Percentiles rank a stretch among this genome's conserved stretches.
Conservation (phyloP, 2,797 vertebrate genomes). For the Okamejei kenojei region DNA sequence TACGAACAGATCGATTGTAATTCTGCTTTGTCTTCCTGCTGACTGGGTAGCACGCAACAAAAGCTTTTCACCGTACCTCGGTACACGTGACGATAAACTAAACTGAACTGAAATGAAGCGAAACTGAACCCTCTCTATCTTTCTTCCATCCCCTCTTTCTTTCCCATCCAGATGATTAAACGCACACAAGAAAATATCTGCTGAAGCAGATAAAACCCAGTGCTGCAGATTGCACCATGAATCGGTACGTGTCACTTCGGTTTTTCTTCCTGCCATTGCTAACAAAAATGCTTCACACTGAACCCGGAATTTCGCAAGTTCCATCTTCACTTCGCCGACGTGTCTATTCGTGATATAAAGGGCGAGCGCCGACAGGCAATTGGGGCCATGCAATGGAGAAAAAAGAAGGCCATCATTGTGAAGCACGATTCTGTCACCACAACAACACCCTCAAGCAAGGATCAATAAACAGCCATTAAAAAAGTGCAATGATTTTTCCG, state of each 20-base stretch:
- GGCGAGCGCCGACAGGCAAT: neutral
- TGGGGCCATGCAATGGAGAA: neutral
- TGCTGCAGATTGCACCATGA: neutral
- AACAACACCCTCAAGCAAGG: neutral
- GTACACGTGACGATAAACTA: too few species aligned
- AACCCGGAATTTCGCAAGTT: too few species aligned
- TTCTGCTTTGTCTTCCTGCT: too few species aligned
- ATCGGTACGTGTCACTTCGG: neutral
- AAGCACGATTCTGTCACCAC: neutral
- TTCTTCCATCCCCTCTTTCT: neutral
- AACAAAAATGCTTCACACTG: neutral
- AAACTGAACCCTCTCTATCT: neutral
- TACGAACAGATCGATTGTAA: too few species aligned
- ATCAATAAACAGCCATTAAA: neutral
- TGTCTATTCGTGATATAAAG: neutral
- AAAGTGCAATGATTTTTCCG: neutral
- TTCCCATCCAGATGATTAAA: neutral
- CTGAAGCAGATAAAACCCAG: neutral
- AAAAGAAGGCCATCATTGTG: neutral
- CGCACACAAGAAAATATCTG: neutral
- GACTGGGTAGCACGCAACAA: too few species aligned
- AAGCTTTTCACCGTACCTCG: too few species aligned
- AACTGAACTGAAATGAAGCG: too few species aligned
- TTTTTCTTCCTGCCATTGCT: neutral
- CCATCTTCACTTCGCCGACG: neutral